phyloP scores from a whole-genome alignment of 2,113 vertebrate species.

The Vombatus ursinus region DNA sequence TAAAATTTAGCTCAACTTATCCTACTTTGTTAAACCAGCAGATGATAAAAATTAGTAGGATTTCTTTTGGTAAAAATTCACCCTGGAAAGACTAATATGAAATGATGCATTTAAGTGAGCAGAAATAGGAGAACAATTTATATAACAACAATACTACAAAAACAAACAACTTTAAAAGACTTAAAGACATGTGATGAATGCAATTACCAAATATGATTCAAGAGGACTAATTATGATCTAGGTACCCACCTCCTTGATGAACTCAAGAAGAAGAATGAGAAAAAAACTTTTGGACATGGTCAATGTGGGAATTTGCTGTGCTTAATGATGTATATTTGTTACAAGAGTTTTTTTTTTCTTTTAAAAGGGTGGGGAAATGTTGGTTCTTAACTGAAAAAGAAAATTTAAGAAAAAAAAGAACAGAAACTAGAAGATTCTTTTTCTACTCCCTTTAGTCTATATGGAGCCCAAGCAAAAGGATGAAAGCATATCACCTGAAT shows the following conservation, averaged over 20 bases:
- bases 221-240: neutral
- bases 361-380: neutral
- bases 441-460: neutral
- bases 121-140: neutral
- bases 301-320: neutral
- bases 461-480: neutral
- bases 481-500: neutral
- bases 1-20: neutral
- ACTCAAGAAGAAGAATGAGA: neutral
- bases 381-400: neutral
- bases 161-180: neutral
- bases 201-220: neutral
- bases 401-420: neutral
- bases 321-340: neutral
- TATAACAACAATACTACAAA: neutral
- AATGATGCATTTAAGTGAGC: neutral
- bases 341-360: neutral
- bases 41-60: neutral
- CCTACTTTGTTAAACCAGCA: neutral
- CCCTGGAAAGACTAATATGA: neutral
- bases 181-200: neutral
- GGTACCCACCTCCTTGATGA: neutral
- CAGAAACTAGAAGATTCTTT: neutral
- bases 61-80: neutral
- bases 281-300: neutral